phyloP scores from a whole-genome alignment of 2,113 vertebrate genomes.

The Mirza zaza region DNA sequence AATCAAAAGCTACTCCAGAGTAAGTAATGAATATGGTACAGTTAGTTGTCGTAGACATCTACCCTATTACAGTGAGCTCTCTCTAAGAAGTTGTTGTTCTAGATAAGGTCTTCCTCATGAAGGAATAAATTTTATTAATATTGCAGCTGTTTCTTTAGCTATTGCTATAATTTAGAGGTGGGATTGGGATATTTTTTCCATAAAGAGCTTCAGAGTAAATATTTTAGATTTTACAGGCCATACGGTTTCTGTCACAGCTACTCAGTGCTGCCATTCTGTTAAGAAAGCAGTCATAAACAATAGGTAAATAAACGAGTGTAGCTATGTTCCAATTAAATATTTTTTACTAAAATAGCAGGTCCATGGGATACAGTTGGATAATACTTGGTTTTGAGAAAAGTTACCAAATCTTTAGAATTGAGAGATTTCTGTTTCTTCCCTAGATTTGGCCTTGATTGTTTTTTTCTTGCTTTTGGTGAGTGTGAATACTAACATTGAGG shows the following conservation, averaged over 20 bases:
- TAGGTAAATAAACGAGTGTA: background rate
- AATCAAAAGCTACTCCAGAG: constrained; percentile 86
- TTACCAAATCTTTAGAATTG: background rate
- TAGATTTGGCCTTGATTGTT: background rate
- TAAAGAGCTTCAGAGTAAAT: background rate
- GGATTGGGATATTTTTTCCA: background rate
- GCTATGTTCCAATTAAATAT: background rate
- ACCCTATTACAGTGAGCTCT: background rate
- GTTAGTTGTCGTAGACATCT: background rate
- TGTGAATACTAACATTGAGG: background rate
- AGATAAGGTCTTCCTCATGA: background rate
- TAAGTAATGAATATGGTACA: constrained; percentile 73
- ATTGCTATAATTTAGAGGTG: background rate
- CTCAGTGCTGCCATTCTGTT: background rate
- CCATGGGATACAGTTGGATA: background rate
- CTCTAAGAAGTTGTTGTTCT: background rate
- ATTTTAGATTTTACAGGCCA: background rate
- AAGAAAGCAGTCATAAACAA: background rate
- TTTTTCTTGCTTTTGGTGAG: constrained; percentile 47
- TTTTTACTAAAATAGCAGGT: background rate
- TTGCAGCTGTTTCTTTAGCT: background rate
- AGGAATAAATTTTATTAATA: background rate
- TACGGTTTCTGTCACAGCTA: background rate
- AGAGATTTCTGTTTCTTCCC: background rate
- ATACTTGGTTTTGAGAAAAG: background rate